Base-by-base conservation (phyloP, 2,797 vertebrate species). In the Poecilia gillii region DNA sequence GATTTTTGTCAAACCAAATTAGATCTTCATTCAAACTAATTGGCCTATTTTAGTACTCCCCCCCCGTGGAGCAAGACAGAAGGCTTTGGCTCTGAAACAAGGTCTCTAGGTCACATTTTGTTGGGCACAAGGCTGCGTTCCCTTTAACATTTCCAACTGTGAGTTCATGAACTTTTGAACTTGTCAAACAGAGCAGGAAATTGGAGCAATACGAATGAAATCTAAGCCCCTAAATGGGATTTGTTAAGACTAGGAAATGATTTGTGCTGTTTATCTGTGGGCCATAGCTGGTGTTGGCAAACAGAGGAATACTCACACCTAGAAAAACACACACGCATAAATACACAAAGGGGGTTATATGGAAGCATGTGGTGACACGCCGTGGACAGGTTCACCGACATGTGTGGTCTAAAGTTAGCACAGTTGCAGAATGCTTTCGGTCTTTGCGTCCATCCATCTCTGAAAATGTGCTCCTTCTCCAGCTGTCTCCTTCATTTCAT, bases 391-490 rank as follows among this genome's bases (percentile, higher is more conserved):
- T 93, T 93, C 86, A 87, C 79, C 86, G 66, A 94, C 94, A 95
- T 94, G 92, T 95, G 94, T 90, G 91, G 90, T 94, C 94, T 95
- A 95, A 93, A 94, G 92, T 95, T 95, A 94, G 93, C 83, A 57
- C 86, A 75, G 87, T 91, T 88, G 84, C 83, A 87, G 89, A 92
- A 94, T 92, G 91, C 86, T 71, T 88, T 91, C 88, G 84, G 79
- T 92, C 89, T 81, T 87, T 89, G 84, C 74, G 14, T 89, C 88
- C 89, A 84, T 91, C 88, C 88, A 89, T 93, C 89, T 85, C 89
- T 87, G 87, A 87, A 86, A 84, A 68, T 78, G 83, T 86, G 80
- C 85, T 88, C 85, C 84, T n/a, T 85, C 76, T 73, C 88, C 95
- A 95, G 95, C 95, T 95, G 94, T 93, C 94, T 93, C 85, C 88